A percentile compares a stretch with the other conserved stretches of the same genome.
Evolutionary conservation across 2,888 invertebrate genomes (phyloP).

Genomic region (Galerucella nymphaeae): DNA sequence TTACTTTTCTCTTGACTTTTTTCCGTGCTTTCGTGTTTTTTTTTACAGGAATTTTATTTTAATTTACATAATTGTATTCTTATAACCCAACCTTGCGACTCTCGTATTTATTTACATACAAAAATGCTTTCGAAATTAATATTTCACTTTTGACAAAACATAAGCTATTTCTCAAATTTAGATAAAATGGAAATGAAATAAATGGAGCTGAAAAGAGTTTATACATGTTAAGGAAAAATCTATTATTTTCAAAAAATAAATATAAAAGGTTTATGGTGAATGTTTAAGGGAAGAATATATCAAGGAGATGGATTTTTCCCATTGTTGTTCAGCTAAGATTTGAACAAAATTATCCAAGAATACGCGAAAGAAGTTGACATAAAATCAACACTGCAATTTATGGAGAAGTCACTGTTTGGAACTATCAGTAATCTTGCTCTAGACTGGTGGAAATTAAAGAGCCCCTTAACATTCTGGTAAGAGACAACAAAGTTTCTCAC

Average conservation of each 20-base stretch:
- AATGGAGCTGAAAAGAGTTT: not conserved
- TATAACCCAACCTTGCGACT: not conserved
- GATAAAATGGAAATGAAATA: not conserved
- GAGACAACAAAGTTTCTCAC: too few species aligned
- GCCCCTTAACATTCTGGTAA: too few species aligned
- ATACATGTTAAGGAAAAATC: not conserved
- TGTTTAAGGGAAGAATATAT: too few species aligned
- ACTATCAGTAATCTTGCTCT: too few species aligned
- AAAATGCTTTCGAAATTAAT: not conserved
- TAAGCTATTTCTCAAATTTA: not conserved
- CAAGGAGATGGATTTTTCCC: too few species aligned
- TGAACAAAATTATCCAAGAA: too few species aligned
- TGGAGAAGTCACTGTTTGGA: too few species aligned
- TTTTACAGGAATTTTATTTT: not conserved
- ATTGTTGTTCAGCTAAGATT: too few species aligned
- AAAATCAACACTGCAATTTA: too few species aligned
- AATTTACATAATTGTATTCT: slow-evolving; percentile 5
- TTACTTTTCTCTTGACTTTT: not conserved
- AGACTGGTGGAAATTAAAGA: too few species aligned
- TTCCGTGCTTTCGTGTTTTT: slow-evolving; percentile 1
- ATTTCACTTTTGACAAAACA: not conserved
- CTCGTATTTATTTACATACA: not conserved
- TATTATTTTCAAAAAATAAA: not conserved
- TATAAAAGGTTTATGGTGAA: too few species aligned
- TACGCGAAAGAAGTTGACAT: too few species aligned